phyloP scores from a whole-genome alignment of 2,888 invertebrate species.

The Mactromeris polynyma region DNA sequence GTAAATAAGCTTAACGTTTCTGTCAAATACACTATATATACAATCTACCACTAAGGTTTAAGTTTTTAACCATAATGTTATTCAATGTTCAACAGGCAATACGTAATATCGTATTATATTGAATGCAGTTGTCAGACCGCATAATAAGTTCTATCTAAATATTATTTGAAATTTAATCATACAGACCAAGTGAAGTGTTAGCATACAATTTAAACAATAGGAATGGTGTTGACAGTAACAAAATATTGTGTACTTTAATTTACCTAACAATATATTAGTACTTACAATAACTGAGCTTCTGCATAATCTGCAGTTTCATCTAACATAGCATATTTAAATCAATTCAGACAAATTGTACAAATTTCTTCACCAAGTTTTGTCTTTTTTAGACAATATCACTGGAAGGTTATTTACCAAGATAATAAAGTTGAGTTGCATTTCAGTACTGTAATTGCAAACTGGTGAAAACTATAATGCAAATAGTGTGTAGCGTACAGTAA shows the following conservation, averaged over 20 bases:
- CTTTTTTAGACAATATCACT: neutral
- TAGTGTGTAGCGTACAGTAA: neutral
- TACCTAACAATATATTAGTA: neutral
- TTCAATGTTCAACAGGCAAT: neutral
- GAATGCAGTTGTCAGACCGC: neutral
- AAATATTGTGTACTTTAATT: neutral
- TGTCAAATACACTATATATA: neutral
- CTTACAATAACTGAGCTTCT: neutral
- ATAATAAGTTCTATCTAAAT: neutral
- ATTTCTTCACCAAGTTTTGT: neutral
- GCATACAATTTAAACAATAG: neutral
- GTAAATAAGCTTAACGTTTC: neutral
- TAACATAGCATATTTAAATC: neutral
- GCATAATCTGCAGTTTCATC: neutral
- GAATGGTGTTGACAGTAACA: neutral
- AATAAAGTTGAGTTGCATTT: neutral
- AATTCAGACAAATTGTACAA: neutral
- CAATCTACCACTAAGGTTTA: neutral
- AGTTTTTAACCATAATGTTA: neutral
- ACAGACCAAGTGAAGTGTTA: neutral
- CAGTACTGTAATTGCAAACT: neutral
- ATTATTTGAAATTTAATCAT: slow-evolving; percentile 12
- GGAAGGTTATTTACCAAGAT: neutral
- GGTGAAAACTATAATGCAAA: neutral
- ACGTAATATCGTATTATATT: slow-evolving; percentile 7